Percentiles rank a stretch among this genome's conserved stretches.
Evolutionary conservation across 1,140 invertebrate species (phyloP).

Genomic region (Sesamia nonagrioides): DNA sequence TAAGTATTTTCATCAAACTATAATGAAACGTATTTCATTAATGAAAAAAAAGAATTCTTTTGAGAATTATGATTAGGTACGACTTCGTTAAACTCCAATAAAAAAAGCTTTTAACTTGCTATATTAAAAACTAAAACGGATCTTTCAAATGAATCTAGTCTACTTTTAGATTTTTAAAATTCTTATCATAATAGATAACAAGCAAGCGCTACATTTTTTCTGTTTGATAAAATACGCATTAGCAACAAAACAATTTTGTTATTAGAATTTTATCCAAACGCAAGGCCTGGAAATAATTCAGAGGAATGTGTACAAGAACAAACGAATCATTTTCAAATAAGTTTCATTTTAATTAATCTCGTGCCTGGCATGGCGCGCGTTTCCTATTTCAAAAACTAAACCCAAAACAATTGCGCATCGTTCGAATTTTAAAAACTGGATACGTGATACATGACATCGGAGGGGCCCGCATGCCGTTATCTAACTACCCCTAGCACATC

Average conservation of each 20-base stretch:
- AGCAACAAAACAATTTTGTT: constrained; percentile 29
- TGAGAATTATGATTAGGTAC: constrained; percentile 83
- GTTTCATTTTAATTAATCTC: constrained; percentile 40
- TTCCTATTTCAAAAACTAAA: constrained; percentile 43
- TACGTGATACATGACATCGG: constrained; percentile 69
- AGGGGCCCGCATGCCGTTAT: constrained; percentile 74
- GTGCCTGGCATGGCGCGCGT: neutral
- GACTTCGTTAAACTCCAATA: constrained; percentile 82
- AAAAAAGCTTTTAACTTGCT: constrained; percentile 67
- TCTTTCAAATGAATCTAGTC: constrained; percentile 30
- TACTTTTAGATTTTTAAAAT: neutral
- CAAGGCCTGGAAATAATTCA: constrained; percentile 18
- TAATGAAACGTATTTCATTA: constrained; percentile 81
- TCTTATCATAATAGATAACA: neutral
- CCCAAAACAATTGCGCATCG: constrained; percentile 46
- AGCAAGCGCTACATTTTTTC: neutral
- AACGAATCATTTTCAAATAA: constrained; percentile 26
- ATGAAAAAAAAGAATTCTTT: constrained; percentile 78
- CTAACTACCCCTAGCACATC: constrained; percentile 65
- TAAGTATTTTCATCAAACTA: constrained; percentile 56
- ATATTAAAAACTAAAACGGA: constrained; percentile 71
- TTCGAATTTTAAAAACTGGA: constrained; percentile 53
- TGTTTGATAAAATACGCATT: constrained; percentile 10
- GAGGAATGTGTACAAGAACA: constrained; percentile 29
- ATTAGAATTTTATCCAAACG: constrained; percentile 26